phyloP scores from a whole-genome alignment of 2,888 invertebrate species.

The Sinopyrophorus schimmeli region DNA sequence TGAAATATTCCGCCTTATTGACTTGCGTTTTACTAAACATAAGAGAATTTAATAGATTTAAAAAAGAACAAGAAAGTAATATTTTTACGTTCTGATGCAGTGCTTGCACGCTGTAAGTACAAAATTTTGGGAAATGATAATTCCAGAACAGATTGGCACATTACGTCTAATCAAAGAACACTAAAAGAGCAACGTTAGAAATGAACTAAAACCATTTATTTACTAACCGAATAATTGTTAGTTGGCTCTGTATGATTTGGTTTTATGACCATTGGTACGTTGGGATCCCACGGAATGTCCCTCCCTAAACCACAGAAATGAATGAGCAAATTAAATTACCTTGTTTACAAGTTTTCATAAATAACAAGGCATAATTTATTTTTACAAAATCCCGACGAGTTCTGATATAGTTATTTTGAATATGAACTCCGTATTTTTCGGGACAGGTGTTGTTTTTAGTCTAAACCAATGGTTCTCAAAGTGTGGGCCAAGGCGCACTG shows the following conservation, averaged over 20 bases:
- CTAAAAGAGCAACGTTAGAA: not conserved
- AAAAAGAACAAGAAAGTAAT: not conserved
- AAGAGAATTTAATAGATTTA: not conserved
- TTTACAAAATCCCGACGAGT: too few species aligned
- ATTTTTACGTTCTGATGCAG: slow-evolving; percentile 1
- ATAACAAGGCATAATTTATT: too few species aligned
- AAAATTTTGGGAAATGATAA: not conserved
- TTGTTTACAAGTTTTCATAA: too few species aligned
- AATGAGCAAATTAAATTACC: too few species aligned
- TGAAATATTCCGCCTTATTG: not conserved
- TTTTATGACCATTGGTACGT: slow-evolving; percentile 2
- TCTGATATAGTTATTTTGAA: too few species aligned
- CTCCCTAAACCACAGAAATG: too few species aligned
- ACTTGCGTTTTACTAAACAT: not conserved
- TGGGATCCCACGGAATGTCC: slow-evolving; percentile 20
- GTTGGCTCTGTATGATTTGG: slow-evolving; percentile 11
- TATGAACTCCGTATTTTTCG: too few species aligned
- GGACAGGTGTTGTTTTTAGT: too few species aligned
- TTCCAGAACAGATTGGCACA: not conserved
- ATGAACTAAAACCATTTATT: not conserved
- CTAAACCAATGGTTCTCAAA: too few species aligned
- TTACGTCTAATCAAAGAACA: not conserved
- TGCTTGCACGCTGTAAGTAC: not conserved
- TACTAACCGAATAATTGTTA: slow-evolving; percentile 5
- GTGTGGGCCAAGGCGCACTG: too few species aligned